Conservation (phyloP, 1,140 invertebrate genomes). For the Scaptomyza graminum region DNA sequence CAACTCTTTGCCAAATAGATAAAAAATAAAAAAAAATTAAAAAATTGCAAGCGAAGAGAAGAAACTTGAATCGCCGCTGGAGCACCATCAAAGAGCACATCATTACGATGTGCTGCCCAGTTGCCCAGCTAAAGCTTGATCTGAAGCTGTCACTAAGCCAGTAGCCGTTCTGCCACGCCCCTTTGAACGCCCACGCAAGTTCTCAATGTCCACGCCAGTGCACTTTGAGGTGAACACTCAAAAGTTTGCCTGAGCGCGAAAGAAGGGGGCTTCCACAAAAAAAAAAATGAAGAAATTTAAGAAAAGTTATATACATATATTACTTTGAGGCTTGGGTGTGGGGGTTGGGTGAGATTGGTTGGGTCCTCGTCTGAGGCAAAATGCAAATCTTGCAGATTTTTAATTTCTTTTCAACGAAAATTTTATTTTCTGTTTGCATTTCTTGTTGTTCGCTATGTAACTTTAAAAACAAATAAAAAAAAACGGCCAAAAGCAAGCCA, state of each 20-base stretch:
- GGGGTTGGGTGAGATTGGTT: not conserved
- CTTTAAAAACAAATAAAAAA: slow-evolving; percentile 12
- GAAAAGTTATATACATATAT: slow-evolving; percentile 60
- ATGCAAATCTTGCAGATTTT: slow-evolving; percentile 83
- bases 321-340: slow-evolving; percentile 23
- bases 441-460: slow-evolving; percentile 58
- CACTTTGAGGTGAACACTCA: slow-evolving; percentile 78
- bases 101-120: slow-evolving; percentile 50
- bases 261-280: not conserved
- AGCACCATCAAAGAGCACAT: slow-evolving; percentile 43
- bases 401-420: slow-evolving; percentile 83
- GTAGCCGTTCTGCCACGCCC: slow-evolving; percentile 16
- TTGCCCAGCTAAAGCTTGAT: slow-evolving; percentile 20
- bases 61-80: slow-evolving; percentile 6
- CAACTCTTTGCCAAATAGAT: slow-evolving; percentile 7
- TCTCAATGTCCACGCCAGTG: slow-evolving; percentile 69
- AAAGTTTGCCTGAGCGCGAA: slow-evolving; percentile 51
- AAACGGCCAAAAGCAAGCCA: slow-evolving; percentile 47
- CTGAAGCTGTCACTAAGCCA: not conserved
- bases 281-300: slow-evolving; percentile 1
- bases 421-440: slow-evolving; percentile 82
- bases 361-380: slow-evolving; percentile 50
- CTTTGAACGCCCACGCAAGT: slow-evolving; percentile 18
- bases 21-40: not conserved
- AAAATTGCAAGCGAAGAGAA: not conserved